Evolutionary conservation across 2,113 vertebrate genomes (phyloP), one percentile per base, ranked within the genome.

Genomic region (Callocephalon fimbriatum): DNA sequence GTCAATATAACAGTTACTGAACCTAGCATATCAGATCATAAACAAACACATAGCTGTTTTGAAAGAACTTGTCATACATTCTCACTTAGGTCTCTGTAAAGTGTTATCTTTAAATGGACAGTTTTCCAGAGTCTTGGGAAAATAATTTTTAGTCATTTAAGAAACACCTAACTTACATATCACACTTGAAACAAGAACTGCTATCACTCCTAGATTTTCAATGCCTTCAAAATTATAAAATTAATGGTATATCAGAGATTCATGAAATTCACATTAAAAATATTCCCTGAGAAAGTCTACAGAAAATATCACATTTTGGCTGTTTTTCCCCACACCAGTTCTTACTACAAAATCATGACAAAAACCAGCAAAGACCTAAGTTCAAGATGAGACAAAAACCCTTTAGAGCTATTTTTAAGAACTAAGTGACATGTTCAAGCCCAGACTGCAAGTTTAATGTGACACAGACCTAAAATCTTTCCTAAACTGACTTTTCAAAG

Each of bases 1-100:
- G 35, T 84, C 75, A 75, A 86, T 88, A 37, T 27, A 56, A 58
- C 37, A 95, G 72, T 66, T 78, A 70, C 53, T 88, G 93, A 94
- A 82, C 45, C 90, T 35, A 70, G 61, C 18, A 45, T 22, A 65
- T 80, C 78, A 65, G 75, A n/a, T 81, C 37, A 89, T 51, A 75
- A 92, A 87, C 50, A 96, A 82, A 75, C 54, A 94, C 27, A 74
- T 78, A 77, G 77, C 58, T 86, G 19, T 38, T 73, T 45, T 73
- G 40, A 75, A 82, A 82, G 31, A 68, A 29, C 19, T 84, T 59
- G 38, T 25, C 20, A 26, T 4, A 3, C 3, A 6, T 50, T 79
- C 35, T 47, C 47, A 45, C 35, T 70, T 31, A 51, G 16, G 5
- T 86, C 32, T 61, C 44, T 40, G 17, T 8, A 54, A 88, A 93